phyloP scores from a whole-genome alignment of 2,888 invertebrate genomes.

The Athripsodes cinereus region DNA sequence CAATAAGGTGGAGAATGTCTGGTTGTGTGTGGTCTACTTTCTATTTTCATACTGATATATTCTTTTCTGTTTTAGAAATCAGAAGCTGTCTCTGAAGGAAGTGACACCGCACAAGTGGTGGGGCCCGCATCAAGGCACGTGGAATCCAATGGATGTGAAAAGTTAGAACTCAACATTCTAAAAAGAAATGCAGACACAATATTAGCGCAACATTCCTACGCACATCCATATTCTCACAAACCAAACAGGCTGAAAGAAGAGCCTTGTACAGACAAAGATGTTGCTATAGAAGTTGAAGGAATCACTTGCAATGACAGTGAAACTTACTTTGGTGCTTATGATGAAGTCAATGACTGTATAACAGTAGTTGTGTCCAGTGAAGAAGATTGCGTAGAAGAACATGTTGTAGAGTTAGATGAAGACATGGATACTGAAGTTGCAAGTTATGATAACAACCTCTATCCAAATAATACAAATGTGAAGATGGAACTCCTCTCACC shows the following conservation, averaged over 20 bases:
- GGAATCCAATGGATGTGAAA: slow-evolving; percentile 68
- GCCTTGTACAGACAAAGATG: background rate
- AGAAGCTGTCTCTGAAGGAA: slow-evolving; percentile 41
- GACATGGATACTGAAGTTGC: slow-evolving; percentile 9
- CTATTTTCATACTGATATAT: no score
- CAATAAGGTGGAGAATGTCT: no score
- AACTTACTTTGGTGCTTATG: slow-evolving; percentile 65
- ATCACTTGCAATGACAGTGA: slow-evolving; percentile 44
- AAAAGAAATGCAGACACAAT: slow-evolving; percentile 46
- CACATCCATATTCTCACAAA: slow-evolving; percentile 40
- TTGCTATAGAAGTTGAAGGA: background rate
- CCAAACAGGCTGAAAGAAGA: slow-evolving; percentile 28
- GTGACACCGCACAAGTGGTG: slow-evolving; percentile 62
- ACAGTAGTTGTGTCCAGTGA: slow-evolving; percentile 65
- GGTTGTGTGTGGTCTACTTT: no score
- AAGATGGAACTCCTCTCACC: slow-evolving; percentile 38
- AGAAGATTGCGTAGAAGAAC: slow-evolving; percentile 33
- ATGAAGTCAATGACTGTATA: slow-evolving; percentile 66
- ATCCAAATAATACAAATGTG: background rate
- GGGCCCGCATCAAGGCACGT: slow-evolving; percentile 78
- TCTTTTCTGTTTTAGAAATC: slow-evolving; percentile 36
- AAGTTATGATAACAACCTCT: slow-evolving; percentile 5
- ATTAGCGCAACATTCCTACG: slow-evolving; percentile 48
- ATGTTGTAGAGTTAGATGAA: slow-evolving; percentile 5
- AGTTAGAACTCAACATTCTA: slow-evolving; percentile 38